A percentile compares a stretch with the other conserved stretches of the same genome.
These are phyloP conservation scores for Lepidurus couesii DNA, from an alignment of 1,140 invertebrate genomes.

Conservation along the genomic window DNA sequence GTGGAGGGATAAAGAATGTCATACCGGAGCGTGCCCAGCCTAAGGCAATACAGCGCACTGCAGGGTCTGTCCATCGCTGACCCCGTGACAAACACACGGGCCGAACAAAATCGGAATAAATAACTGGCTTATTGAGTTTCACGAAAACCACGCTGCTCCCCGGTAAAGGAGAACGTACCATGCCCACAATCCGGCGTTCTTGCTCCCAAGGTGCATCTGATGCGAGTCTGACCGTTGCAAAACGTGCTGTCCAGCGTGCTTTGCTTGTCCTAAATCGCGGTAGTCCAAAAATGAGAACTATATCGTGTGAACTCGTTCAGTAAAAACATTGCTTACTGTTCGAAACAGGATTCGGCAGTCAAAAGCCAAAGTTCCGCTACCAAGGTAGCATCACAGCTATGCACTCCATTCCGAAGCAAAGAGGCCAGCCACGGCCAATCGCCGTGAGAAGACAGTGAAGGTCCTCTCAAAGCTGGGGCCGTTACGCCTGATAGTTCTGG, in stretches of 20 bases:
- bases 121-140: constrained; percentile 67
- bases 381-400: constrained; percentile 80
- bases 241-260: constrained; percentile 48
- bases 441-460: constrained; percentile 37
- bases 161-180: constrained; percentile 83
- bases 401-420: constrained; percentile 71
- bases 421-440: constrained; percentile 86
- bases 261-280: constrained; percentile 36
- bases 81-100: constrained; percentile 60
- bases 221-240: constrained; percentile 68
- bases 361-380: constrained; percentile 72
- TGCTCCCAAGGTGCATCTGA: constrained; percentile 80
- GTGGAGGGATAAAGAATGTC: not conserved
- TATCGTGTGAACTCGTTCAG: not conserved
- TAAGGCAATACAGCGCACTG: constrained; percentile 31
- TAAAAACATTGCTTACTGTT: constrained; percentile 50
- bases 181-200: constrained; percentile 72
- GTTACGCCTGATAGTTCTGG: constrained; percentile 46
- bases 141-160: constrained; percentile 75
- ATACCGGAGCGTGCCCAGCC: constrained; percentile 33
- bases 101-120: constrained; percentile 71
- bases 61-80: constrained; percentile 24
- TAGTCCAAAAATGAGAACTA: not conserved
- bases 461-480: constrained; percentile 57
- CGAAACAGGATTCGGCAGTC: constrained; percentile 82